Percentiles rank a stretch among this genome's conserved stretches.
phyloP scores from a whole-genome alignment of 2,888 invertebrate genomes.

The Nomada ferruginata region DNA sequence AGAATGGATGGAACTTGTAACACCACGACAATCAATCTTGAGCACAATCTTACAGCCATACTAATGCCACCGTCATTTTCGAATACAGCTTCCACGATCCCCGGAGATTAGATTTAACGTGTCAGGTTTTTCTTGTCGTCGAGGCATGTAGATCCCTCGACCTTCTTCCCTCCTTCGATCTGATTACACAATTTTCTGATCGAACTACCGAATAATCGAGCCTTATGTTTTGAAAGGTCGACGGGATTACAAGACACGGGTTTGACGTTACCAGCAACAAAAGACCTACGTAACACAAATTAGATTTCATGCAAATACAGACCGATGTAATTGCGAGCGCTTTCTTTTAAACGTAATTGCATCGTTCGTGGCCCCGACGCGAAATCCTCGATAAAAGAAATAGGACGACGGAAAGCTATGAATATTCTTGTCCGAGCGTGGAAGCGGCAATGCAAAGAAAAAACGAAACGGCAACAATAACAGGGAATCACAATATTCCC shows the following conservation, averaged over 20 bases:
- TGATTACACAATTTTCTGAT: too few species aligned
- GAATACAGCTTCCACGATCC: background rate
- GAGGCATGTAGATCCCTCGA: too few species aligned
- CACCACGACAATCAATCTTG: conserved; percentile 54
- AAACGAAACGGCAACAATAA: background rate
- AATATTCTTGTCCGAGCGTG: background rate
- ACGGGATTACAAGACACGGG: too few species aligned
- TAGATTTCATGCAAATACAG: conserved; percentile 36
- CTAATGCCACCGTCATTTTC: background rate
- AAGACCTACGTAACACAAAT: conserved; percentile 45
- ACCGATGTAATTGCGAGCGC: conserved; percentile 19
- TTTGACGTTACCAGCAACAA: conserved; percentile 24
- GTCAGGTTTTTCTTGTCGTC: background rate
- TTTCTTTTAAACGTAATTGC: conserved; percentile 16
- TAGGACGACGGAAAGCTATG: background rate
- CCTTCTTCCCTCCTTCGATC: too few species aligned
- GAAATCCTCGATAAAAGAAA: background rate
- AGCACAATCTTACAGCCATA: conserved; percentile 33
- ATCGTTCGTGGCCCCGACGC: background rate
- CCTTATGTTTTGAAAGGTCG: background rate
- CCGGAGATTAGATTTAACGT: background rate
- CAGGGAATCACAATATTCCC: background rate
- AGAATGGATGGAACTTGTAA: conserved; percentile 42
- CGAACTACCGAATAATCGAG: too few species aligned
- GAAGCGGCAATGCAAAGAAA: background rate